These are phyloP conservation scores for Chrysopa pallens DNA, from an alignment of 1,140 invertebrate species.

Conservation along the genomic window DNA sequence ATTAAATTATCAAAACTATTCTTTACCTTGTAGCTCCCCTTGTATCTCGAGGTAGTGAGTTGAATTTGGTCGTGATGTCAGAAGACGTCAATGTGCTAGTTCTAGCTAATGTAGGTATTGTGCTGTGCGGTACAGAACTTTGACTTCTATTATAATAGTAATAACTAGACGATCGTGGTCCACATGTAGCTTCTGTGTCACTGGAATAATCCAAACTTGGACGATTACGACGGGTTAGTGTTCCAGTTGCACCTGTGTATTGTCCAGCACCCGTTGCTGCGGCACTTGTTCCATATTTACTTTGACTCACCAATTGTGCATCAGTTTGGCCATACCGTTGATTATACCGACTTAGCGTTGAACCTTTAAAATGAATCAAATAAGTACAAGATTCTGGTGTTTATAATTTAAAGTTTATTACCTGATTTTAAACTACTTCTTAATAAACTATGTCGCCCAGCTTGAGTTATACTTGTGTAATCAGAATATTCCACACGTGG, in stretches of 20 bases:
- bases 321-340: slow-evolving; percentile 32
- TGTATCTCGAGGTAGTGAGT: slow-evolving; percentile 55
- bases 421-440: slow-evolving; percentile 58
- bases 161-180: slow-evolving; percentile 57
- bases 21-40: slow-evolving; percentile 31
- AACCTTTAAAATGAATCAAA: slow-evolving; percentile 12
- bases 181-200: slow-evolving; percentile 79
- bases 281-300: slow-evolving; percentile 15
- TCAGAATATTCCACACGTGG: slow-evolving; percentile 63
- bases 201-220: slow-evolving; percentile 75
- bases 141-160: slow-evolving; percentile 39
- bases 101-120: slow-evolving; percentile 24
- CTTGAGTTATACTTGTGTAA: slow-evolving; percentile 39
- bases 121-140: slow-evolving; percentile 16
- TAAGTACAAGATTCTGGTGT: not conserved
- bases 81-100: slow-evolving; percentile 29
- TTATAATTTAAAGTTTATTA: not conserved
- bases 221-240: slow-evolving; percentile 46
- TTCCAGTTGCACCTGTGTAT: slow-evolving; percentile 22
- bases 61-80: slow-evolving; percentile 41
- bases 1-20: not conserved
- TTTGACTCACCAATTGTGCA: slow-evolving; percentile 26
- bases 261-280: slow-evolving; percentile 12
- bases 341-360: slow-evolving; percentile 30
- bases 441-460: slow-evolving; percentile 52